Conservation (phyloP, 1,140 invertebrate genomes). For the Brachionus calyciflorus region DNA sequence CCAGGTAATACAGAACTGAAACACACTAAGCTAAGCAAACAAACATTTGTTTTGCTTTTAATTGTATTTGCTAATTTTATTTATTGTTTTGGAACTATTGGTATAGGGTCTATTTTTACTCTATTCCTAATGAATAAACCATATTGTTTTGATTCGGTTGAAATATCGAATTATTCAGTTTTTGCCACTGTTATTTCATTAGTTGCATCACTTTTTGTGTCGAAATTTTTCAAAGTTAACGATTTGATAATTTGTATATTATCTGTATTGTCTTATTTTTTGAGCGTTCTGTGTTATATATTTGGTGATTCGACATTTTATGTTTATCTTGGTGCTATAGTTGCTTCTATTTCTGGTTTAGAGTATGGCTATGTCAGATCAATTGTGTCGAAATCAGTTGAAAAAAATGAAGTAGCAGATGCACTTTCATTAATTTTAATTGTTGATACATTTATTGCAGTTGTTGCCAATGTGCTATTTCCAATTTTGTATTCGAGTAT, state of each 20-base stretch:
- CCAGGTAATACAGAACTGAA: not conserved
- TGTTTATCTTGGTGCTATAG: conserved; percentile 20
- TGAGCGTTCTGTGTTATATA: not conserved
- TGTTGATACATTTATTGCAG: conserved; percentile 36
- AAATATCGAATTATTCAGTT: conserved; percentile 41
- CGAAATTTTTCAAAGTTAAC: conserved; percentile 33
- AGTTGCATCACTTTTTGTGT: conserved; percentile 17
- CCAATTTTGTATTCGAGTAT: conserved; percentile 18
- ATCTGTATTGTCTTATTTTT: conserved; percentile 11
- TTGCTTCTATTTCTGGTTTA: conserved; percentile 23
- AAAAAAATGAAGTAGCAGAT: conserved; percentile 20
- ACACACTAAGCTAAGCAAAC: conserved; percentile 20
- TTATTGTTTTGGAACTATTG: conserved; percentile 28
- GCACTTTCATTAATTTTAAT: conserved; percentile 42
- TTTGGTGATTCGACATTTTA: not conserved
- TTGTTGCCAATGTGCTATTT: conserved; percentile 16
- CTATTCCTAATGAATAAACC: conserved; percentile 37
- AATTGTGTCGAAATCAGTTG: conserved; percentile 33
- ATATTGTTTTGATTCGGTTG: conserved; percentile 33
- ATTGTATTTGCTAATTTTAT: conserved; percentile 42
- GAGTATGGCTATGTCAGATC: conserved; percentile 36
- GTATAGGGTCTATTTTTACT: conserved; percentile 40
- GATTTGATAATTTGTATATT: conserved; percentile 38
- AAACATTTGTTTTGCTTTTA: conserved; percentile 23
- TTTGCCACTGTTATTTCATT: conserved; percentile 36